phyloP scores from a whole-genome alignment of 2,113 vertebrate genomes.

The Epinephelus fuscoguttatus region DNA sequence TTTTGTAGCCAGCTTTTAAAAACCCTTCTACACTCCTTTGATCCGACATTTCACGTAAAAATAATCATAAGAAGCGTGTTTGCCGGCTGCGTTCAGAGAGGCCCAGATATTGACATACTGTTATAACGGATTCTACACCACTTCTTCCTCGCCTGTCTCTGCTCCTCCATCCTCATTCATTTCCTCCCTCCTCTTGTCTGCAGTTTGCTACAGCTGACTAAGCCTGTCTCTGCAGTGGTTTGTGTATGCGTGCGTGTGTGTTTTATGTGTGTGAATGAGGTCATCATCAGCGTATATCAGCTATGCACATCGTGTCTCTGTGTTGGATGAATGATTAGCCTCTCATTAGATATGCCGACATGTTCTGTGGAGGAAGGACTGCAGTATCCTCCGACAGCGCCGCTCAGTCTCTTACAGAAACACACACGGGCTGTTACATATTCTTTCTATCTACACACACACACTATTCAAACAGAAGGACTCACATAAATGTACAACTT shows the following conservation, averaged over 20 bases:
- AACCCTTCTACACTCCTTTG: neutral
- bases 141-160: constrained; percentile 1
- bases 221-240: constrained; percentile 55
- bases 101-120: neutral
- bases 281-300: constrained; percentile 55
- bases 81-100: neutral
- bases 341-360: constrained; percentile 62
- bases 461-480: constrained; percentile 23
- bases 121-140: constrained; percentile 17
- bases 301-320: constrained; percentile 61
- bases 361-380: constrained; percentile 40
- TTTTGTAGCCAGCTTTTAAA: neutral
- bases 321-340: constrained; percentile 67
- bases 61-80: neutral
- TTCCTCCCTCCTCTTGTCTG: constrained; percentile 44
- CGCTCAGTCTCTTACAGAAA: neutral
- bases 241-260: constrained; percentile 9
- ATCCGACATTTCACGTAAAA: neutral
- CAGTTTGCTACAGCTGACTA: constrained; percentile 63
- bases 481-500: constrained; percentile 51
- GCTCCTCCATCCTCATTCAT: constrained; percentile 39
- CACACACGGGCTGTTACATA: constrained; percentile 3
- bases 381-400: constrained; percentile 35
- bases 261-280: constrained; percentile 40
- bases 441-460: constrained; percentile 11